phyloP scores from a whole-genome alignment of 2,113 vertebrate species.

The Dasypus novemcinctus region DNA sequence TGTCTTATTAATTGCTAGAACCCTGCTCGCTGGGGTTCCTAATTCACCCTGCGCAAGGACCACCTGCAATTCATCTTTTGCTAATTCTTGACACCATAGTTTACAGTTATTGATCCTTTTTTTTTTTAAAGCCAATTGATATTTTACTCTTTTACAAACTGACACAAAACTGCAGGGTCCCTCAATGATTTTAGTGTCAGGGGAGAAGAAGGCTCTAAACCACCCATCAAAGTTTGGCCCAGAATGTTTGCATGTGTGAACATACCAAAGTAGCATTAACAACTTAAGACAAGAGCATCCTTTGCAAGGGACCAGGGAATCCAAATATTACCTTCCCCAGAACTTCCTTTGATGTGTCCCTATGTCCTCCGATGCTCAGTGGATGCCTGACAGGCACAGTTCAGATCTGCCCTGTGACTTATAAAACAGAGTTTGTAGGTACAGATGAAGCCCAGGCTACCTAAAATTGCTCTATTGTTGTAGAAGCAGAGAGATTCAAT shows the following conservation, averaged over 20 bases:
- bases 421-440: constrained; percentile 46
- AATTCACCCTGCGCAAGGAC: constrained; percentile 46
- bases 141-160: constrained; percentile 61
- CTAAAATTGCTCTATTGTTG: not conserved
- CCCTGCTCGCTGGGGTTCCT: constrained; percentile 27
- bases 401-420: not conserved
- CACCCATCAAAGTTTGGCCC: not conserved
- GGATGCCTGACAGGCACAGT: constrained; percentile 11
- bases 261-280: not conserved
- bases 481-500: too few relatives aligned
- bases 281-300: not conserved
- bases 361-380: not conserved
- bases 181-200: not conserved
- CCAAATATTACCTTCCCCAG: not conserved
- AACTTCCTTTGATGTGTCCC: not conserved
- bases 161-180: not conserved
- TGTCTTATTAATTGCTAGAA: constrained; percentile 70
- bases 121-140: constrained; percentile 50
- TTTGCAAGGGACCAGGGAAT: not conserved
- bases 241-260: not conserved
- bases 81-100: constrained; percentile 61
- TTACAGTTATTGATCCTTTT: constrained; percentile 68
- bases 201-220: not conserved
- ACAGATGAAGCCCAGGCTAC: not conserved
- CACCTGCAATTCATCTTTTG: constrained; percentile 71